Evolutionary conservation across 2,888 invertebrate species (phyloP).

Genomic region (Teinopalpus imperialis): DNA sequence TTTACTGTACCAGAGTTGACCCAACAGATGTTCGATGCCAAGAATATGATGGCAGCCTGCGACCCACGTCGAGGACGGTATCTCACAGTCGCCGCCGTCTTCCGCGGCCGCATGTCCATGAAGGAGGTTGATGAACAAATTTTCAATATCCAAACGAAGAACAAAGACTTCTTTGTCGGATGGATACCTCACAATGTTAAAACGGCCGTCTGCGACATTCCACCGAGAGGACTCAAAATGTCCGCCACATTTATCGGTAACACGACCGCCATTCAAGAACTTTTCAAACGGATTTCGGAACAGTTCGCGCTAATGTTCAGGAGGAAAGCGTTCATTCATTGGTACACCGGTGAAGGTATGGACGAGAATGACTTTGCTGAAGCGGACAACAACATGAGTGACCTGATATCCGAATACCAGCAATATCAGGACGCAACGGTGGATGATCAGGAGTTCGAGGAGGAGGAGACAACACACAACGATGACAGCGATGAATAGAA

Average conservation of each 20-base stretch:
- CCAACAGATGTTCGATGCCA: conserved; percentile 94
- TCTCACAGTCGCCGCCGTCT: conserved; percentile 93
- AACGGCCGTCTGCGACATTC: conserved; percentile 90
- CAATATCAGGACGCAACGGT: conserved; percentile 95
- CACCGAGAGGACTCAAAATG: conserved; percentile 89
- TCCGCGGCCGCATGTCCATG: conserved; percentile 95
- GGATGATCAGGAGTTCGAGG: conserved; percentile 89
- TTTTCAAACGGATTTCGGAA: conserved; percentile 92
- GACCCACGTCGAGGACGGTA: conserved; percentile 94
- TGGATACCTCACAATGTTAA: conserved; percentile 92
- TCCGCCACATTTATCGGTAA: conserved; percentile 94
- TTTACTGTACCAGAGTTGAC: conserved; percentile 94
- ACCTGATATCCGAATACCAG: conserved; percentile 93
- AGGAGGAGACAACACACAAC: conserved; percentile 61
- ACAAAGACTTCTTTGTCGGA: conserved; percentile 88
- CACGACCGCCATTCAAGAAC: conserved; percentile 91
- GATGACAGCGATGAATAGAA: conserved; percentile 38
- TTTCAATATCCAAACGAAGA: conserved; percentile 89
- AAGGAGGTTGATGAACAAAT: conserved; percentile 93
- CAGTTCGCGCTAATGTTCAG: conserved; percentile 96
- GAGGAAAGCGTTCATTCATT: conserved; percentile 96
- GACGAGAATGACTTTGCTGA: conserved; percentile 97
- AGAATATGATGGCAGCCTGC: conserved; percentile 98
- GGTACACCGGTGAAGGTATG: conserved; percentile 98
- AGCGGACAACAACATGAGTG: conserved; percentile 96